Evolutionary conservation across 2,888 invertebrate genomes (phyloP).

Genomic region (Dexiosoma caninum): DNA sequence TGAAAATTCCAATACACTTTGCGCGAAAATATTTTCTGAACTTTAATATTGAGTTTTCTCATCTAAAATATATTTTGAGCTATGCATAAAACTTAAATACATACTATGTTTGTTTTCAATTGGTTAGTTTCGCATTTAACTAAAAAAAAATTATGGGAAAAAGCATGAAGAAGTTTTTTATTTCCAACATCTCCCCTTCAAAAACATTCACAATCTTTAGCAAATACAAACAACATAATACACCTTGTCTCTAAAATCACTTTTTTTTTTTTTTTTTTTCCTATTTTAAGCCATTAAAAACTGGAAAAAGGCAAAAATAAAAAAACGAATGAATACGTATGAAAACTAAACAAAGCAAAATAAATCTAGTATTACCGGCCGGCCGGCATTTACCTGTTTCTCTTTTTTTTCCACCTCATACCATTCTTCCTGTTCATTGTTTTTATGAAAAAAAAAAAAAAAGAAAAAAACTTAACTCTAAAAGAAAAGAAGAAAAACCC

Average conservation of each 20-base stretch:
- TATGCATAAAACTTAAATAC: not conserved
- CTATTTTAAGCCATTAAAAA: conserved; percentile 17
- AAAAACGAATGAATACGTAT: no score
- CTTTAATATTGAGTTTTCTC: no score
- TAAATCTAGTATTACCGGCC: conserved; percentile 58
- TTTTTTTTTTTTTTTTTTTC: conserved; percentile 4
- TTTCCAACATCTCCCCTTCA: not conserved
- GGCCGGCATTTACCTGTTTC: conserved; percentile 52
- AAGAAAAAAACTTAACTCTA: conserved; percentile 29
- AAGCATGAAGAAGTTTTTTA: no score
- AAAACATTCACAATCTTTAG: not conserved
- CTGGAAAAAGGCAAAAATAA: conserved; percentile 11
- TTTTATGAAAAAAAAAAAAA: conserved; percentile 21
- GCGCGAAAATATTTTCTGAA: no score
- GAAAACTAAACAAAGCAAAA: conserved; percentile 26
- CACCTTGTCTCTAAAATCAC: conserved; percentile 9
- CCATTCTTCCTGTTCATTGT: conserved; percentile 21
- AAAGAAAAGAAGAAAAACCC: conserved; percentile 39
- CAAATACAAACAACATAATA: conserved; percentile 15
- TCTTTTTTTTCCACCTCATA: conserved; percentile 24
- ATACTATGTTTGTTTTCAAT: not conserved
- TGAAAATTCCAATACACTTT: no score
- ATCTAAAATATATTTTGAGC: no score
- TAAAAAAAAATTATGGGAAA: no score
- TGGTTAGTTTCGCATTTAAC: not conserved